Evolutionary conservation across 1,140 invertebrate genomes (phyloP).

Genomic region (Papilio dardanus): DNA sequence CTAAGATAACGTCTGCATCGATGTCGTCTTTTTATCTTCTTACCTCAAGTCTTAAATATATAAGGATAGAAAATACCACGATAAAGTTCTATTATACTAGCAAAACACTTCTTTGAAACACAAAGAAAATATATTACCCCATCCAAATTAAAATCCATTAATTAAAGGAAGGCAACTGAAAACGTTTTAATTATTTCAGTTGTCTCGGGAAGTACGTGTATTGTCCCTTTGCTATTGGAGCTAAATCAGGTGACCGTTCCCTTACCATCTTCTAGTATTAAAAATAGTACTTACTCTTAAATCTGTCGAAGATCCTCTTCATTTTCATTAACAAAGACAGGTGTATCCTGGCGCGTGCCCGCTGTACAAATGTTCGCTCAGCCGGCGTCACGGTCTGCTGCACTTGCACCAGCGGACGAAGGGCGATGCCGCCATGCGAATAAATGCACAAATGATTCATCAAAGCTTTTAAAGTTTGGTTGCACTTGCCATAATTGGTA

Average conservation of each 20-base stretch:
- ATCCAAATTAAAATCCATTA: too few relatives aligned
- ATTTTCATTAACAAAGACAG: slow-evolving; percentile 52
- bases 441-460: slow-evolving; percentile 37
- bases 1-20: slow-evolving; percentile 51
- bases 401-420: slow-evolving; percentile 50
- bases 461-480: neutral
- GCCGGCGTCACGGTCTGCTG: slow-evolving; percentile 57
- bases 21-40: slow-evolving; percentile 40
- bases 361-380: slow-evolving; percentile 53
- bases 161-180: too few relatives aligned
- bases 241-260: too few relatives aligned
- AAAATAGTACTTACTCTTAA: slow-evolving; percentile 61
- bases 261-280: neutral
- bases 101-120: too few relatives aligned
- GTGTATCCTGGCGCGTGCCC: slow-evolving; percentile 65
- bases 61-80: slow-evolving; percentile 43
- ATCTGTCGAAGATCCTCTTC: slow-evolving; percentile 64
- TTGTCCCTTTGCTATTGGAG: too few relatives aligned
- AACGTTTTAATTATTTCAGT: too few relatives aligned
- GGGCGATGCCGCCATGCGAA: slow-evolving; percentile 46
- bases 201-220: too few relatives aligned
- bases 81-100: neutral
- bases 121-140: too few relatives aligned
- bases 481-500: slow-evolving; percentile 23
- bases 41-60: slow-evolving; percentile 48